Evolutionary conservation across 2,797 vertebrate genomes (phyloP).

Genomic region (Hyperoplus lanceolatus): DNA sequence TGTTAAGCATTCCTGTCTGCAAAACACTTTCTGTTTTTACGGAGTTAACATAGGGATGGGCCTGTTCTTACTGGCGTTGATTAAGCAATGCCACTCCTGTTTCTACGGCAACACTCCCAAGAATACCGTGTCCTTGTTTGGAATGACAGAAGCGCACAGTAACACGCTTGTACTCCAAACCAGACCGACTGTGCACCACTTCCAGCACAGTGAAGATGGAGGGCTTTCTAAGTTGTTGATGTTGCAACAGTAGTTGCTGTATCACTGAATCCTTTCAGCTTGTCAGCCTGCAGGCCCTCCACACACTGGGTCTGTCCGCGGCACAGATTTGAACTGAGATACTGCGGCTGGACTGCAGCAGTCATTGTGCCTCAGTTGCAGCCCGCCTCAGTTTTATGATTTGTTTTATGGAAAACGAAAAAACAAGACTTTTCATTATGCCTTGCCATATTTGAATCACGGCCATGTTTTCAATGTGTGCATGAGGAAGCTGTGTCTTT

Average conservation of each 20-base stretch:
- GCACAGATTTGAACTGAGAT: conserved; percentile 43
- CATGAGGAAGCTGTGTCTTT: conserved; percentile 10
- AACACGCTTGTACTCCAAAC: background rate
- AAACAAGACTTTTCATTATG: background rate
- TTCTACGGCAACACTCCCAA: conserved; percentile 55
- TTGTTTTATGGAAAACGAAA: conserved; percentile 40
- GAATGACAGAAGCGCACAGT: conserved; percentile 49
- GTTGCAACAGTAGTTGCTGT: conserved; percentile 37
- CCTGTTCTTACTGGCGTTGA: conserved; percentile 57
- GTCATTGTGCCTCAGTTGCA: conserved; percentile 38
- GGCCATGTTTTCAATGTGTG: background rate
- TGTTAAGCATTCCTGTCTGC: conserved; percentile 66
- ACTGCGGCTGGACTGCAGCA: conserved; percentile 71
- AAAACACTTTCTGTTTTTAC: conserved; percentile 68
- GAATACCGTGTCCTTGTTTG: conserved; percentile 55
- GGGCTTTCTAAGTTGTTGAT: conserved; percentile 39
- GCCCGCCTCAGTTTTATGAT: conserved; percentile 28
- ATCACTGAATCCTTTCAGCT: conserved; percentile 56
- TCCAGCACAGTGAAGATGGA: conserved; percentile 2
- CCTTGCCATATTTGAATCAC: background rate
- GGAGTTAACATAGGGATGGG: conserved; percentile 59
- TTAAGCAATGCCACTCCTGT: conserved; percentile 59
- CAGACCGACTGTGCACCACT: background rate
- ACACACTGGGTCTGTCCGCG: conserved; percentile 31
- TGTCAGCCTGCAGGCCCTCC: conserved; percentile 40